Base-by-base conservation (phyloP, 2,797 vertebrate genomes). In the Spheniscus humboldti region DNA sequence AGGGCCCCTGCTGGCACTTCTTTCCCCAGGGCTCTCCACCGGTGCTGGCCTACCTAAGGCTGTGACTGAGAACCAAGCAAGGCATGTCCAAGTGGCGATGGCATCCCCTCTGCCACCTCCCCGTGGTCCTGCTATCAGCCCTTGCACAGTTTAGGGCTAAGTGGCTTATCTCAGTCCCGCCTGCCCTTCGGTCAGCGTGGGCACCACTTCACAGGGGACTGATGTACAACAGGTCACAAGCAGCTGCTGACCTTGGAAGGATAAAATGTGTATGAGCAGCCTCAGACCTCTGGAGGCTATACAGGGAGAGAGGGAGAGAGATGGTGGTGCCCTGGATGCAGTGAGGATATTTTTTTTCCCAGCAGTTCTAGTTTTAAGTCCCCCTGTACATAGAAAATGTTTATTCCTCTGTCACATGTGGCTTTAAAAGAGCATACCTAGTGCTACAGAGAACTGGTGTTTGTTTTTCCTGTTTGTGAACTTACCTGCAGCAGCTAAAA, bases 51-150 rank as follows among this genome's bases (percentile, higher is more conserved):
- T 60, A 50, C 45, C 62, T 15, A 22, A 27, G 63, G 39, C 27
- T 75, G 3, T 24, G 35, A 30, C 30, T 2, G 1, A 93, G 41
- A 85, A 43, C 5, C 0, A 0, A 75, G 19, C 39, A 30, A 30
- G 30, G n/a, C 25, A 57, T 14, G 28, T 68, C 31, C 15, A 63
- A 25, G 24, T 3, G 41, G 9, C 0, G 1, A 9, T 18, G 30
- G 19, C 62, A 82, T 25, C 24, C 27, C 19, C 24, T 64, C n/a
- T 45, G 53, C 31, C 59, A 72, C n/a, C 37, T 64, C 41, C 30
- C 11, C 3, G 1, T 1, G 4, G 25, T 24, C 18, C 62, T 78
- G 24, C 52, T 55, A 8, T 23, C 60, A 89, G 28, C 28, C 47
- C 37, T 53, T 15, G 25, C 22, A 50, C 25, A n/a, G 9, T 6